Evolutionary conservation across 2,888 invertebrate genomes (phyloP).

Genomic region (Acleris holmiana): DNA sequence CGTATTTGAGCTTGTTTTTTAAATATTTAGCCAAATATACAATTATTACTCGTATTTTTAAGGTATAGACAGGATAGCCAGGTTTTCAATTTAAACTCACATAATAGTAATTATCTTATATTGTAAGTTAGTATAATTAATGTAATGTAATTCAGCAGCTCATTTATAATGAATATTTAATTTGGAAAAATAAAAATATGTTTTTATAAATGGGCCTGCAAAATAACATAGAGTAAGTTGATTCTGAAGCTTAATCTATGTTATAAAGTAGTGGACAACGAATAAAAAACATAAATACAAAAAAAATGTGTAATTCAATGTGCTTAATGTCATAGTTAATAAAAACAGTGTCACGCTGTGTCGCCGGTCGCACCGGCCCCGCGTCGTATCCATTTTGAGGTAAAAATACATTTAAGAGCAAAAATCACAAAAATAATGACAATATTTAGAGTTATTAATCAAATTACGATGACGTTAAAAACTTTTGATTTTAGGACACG

Average conservation of each 20-base stretch:
- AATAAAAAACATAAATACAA: slow-evolving; percentile 74
- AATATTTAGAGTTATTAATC: slow-evolving; percentile 36
- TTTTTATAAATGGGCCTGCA: slow-evolving; percentile 61
- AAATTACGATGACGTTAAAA: slow-evolving; percentile 25
- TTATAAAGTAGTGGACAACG: slow-evolving; percentile 77
- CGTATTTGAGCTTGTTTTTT: slow-evolving; percentile 67
- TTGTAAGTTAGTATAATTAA: slow-evolving; percentile 77
- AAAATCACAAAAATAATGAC: slow-evolving; percentile 30
- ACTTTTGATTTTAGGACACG: slow-evolving; percentile 6
- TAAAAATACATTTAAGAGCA: slow-evolving; percentile 43
- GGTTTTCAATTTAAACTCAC: slow-evolving; percentile 82
- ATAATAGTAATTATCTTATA: slow-evolving; percentile 67
- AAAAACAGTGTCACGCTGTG: slow-evolving; percentile 70
- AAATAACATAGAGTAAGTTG: slow-evolving; percentile 56
- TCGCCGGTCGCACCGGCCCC: slow-evolving; percentile 55
- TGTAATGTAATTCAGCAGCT: slow-evolving; percentile 76
- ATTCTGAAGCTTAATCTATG: slow-evolving; percentile 55
- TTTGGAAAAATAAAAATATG: slow-evolving; percentile 30
- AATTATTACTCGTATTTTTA: slow-evolving; percentile 74
- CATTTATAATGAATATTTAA: slow-evolving; percentile 51
- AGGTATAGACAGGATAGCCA: slow-evolving; percentile 82
- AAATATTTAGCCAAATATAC: slow-evolving; percentile 80
- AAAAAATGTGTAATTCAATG: slow-evolving; percentile 71
- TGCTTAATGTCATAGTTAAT: slow-evolving; percentile 77
- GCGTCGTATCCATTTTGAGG: slow-evolving; percentile 72